Base-by-base conservation (phyloP, 2,113 vertebrate species). In the Cricetomys ansorgei region DNA sequence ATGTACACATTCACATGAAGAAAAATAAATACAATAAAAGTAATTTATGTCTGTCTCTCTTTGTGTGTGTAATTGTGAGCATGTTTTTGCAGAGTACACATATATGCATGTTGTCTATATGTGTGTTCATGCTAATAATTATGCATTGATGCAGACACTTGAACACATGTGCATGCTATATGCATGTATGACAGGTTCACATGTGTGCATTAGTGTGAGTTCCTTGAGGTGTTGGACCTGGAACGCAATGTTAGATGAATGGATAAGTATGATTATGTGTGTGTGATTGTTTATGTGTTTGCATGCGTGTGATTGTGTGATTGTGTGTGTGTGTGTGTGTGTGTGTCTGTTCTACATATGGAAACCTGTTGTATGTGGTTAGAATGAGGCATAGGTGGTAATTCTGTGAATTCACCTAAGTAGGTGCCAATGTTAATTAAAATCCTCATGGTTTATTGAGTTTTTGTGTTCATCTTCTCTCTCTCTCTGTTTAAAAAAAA, bases 31-130 rank as follows among this genome's bases (percentile, higher is more conserved):
- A 19, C 3, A 4, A 25, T 16, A 8, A 10, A 12, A 37, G 70
- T 89, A 53, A 45, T 19, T 2, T 2, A 10, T 5, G 3, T 15
- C 2, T 34, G 10, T 1, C 0, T 3, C 21, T 1, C 1, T 34
- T 29, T 45, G 11, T 31, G 4, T 21, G 13, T 25, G 23, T 53
- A 53, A 7, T 0, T 59, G 34, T 29, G 37, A 40, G n/a, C 25
- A 65, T 40, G 75, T 76, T 50, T 67, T 65, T 85, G 53, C 34
- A 84, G 59, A 48, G 4, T 19, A 34, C 27, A 64, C 57, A 84
- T 45, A 85, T 34, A 6, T 31, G 13, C 34, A 53, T 31, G 17
- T 4, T 40, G 15, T 73, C 57, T 48, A 25, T 40, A 73, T 9
- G 9, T 37, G 9, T 83, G 53, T 16, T 31, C 57, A 25, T 53